Evolutionary conservation across 2,797 vertebrate genomes (phyloP).

Genomic region (Syncerus caffer): DNA sequence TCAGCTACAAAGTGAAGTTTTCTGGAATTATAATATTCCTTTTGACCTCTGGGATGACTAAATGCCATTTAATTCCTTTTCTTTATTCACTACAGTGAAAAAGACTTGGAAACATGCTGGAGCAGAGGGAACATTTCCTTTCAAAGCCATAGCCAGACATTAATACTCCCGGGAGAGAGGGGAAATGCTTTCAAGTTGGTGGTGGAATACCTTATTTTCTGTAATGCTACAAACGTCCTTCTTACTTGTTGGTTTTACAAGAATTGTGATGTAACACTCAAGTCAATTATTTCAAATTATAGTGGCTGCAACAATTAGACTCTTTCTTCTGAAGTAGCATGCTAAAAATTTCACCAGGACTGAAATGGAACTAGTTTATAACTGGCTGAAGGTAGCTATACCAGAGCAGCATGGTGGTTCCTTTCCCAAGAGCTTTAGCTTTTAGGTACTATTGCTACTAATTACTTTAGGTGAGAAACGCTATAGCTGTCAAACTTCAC

Average conservation of each 20-base stretch:
- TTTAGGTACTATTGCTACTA: slow-evolving; percentile 78
- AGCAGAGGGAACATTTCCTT: slow-evolving; percentile 44
- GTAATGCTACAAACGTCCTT: slow-evolving; percentile 3
- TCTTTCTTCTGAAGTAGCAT: background rate
- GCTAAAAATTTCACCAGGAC: slow-evolving; percentile 38
- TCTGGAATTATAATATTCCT: slow-evolving; percentile 46
- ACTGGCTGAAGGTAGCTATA: slow-evolving; percentile 62
- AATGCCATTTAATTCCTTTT: slow-evolving; percentile 50
- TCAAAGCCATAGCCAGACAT: slow-evolving; percentile 41
- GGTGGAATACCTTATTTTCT: slow-evolving; percentile 31
- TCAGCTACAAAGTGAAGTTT: slow-evolving; percentile 32
- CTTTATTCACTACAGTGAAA: slow-evolving; percentile 5
- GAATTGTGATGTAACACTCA: background rate
- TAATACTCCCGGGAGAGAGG: background rate
- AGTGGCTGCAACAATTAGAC: slow-evolving; percentile 51
- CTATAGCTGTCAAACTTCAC: slow-evolving; percentile 74
- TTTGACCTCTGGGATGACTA: slow-evolving; percentile 62
- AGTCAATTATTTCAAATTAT: slow-evolving; percentile 65
- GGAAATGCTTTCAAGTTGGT: background rate
- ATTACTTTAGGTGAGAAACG: slow-evolving; percentile 73
- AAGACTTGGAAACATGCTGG: slow-evolving; percentile 11
- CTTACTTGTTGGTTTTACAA: background rate
- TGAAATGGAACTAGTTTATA: slow-evolving; percentile 61
- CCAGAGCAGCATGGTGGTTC: slow-evolving; percentile 57
- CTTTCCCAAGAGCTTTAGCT: slow-evolving; percentile 68